These are phyloP conservation scores for Aphyosemion australe DNA, from an alignment of 2,113 vertebrate genomes.

Conservation along the genomic window DNA sequence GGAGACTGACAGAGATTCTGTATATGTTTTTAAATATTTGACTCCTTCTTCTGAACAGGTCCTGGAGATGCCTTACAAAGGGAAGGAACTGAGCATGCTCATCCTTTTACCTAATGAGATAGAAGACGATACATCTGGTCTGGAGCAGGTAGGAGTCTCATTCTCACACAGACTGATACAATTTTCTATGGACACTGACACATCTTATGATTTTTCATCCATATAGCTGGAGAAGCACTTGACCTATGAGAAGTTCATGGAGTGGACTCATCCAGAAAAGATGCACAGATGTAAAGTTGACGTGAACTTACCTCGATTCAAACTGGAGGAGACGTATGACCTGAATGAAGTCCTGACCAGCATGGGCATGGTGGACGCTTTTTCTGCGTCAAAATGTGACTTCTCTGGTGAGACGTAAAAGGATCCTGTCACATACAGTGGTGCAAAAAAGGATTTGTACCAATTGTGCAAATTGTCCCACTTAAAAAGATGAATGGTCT, in stretches of 20 bases:
- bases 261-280: constrained; percentile 78
- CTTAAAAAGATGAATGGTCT: too few relatives aligned
- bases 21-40: neutral
- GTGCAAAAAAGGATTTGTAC: too few relatives aligned
- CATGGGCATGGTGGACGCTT: constrained; percentile 86
- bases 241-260: constrained; percentile 79
- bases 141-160: constrained; percentile 83
- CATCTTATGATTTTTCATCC: neutral
- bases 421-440: too few relatives aligned
- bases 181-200: neutral
- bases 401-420: constrained; percentile 76
- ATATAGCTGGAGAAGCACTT: constrained; percentile 80
- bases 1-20: neutral
- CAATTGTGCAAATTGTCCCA: too few relatives aligned
- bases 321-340: constrained; percentile 82
- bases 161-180: neutral
- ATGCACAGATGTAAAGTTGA: constrained; percentile 75
- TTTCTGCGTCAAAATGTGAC: constrained; percentile 66
- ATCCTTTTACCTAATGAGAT: constrained; percentile 87
- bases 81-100: constrained; percentile 92
- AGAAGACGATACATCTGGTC: constrained; percentile 83
- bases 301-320: constrained; percentile 82
- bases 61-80: constrained; percentile 90
- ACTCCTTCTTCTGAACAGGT: constrained; percentile 57
- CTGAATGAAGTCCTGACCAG: constrained; percentile 74